Evolutionary conservation across 2,888 invertebrate species (phyloP).

Genomic region (Saturnia pavonia): DNA sequence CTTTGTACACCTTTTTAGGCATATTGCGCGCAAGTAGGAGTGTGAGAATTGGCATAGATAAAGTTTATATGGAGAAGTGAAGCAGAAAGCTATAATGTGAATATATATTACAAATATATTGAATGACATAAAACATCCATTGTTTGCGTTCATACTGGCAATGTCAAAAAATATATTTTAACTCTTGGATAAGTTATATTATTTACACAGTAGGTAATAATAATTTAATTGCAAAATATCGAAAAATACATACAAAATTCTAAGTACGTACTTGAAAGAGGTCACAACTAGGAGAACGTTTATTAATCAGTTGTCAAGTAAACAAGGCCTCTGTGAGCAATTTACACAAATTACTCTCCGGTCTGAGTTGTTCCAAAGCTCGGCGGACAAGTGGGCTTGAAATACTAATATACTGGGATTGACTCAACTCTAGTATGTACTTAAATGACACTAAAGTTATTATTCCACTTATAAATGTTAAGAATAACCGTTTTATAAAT

Average conservation of each 20-base stretch:
- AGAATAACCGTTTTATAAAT: not conserved
- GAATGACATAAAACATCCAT: no score
- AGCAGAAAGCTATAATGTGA: no score
- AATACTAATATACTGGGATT: not conserved
- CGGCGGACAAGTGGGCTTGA: constrained; percentile 11
- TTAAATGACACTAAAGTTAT: not conserved
- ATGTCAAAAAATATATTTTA: not conserved
- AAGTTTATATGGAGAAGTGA: no score
- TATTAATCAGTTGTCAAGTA: constrained; percentile 29
- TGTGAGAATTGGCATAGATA: no score
- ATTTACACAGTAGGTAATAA: not conserved
- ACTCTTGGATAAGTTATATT: no score
- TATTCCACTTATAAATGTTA: not conserved
- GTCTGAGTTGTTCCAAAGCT: constrained; percentile 15
- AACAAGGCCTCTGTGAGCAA: constrained; percentile 32
- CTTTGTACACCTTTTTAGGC: no score
- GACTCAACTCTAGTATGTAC: not conserved
- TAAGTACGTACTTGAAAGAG: not conserved
- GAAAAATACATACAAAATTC: not conserved
- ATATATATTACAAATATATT: no score
- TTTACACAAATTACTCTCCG: constrained; percentile 36
- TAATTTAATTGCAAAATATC: not conserved
- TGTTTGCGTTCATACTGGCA: no score
- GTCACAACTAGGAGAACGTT: not conserved
- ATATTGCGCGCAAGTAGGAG: no score